phyloP scores from a whole-genome alignment of 2,113 vertebrate genomes.

The Sapayoa aenigma region DNA sequence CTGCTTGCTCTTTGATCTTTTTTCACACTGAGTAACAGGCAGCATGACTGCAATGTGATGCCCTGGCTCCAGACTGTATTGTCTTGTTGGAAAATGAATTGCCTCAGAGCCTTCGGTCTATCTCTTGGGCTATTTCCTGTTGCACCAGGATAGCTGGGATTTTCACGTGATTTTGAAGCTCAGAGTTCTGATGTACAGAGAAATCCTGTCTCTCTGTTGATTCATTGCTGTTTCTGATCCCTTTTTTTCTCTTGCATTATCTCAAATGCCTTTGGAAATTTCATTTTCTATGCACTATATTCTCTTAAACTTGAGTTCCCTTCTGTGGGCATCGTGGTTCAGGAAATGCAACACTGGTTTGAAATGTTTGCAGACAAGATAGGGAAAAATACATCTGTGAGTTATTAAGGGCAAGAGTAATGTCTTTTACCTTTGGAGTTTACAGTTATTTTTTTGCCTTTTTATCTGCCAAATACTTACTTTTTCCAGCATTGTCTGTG shows the following conservation, averaged over 20 bases:
- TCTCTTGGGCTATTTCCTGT: constrained; percentile 4
- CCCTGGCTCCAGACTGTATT: neutral
- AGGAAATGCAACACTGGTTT: neutral
- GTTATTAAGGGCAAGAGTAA: neutral
- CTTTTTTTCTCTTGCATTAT: neutral
- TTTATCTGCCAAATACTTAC: neutral
- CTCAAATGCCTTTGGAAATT: neutral
- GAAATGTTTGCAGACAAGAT: neutral
- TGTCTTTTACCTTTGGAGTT: neutral
- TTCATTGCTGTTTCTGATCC: neutral
- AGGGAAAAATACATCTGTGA: neutral
- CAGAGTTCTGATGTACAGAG: neutral
- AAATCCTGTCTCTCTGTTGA: neutral
- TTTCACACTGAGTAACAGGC: neutral
- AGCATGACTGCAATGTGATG: constrained; percentile 43
- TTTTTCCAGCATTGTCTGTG: neutral
- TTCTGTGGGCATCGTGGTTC: neutral
- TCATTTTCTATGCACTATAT: neutral
- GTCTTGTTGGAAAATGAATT: neutral
- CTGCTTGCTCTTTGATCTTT: neutral
- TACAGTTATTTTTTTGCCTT: neutral
- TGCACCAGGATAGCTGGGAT: neutral
- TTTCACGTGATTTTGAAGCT: neutral
- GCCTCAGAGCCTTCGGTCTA: neutral
- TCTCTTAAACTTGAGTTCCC: neutral